Conservation (phyloP, 2,888 invertebrate species). For the Vandiemenella viatica region DNA sequence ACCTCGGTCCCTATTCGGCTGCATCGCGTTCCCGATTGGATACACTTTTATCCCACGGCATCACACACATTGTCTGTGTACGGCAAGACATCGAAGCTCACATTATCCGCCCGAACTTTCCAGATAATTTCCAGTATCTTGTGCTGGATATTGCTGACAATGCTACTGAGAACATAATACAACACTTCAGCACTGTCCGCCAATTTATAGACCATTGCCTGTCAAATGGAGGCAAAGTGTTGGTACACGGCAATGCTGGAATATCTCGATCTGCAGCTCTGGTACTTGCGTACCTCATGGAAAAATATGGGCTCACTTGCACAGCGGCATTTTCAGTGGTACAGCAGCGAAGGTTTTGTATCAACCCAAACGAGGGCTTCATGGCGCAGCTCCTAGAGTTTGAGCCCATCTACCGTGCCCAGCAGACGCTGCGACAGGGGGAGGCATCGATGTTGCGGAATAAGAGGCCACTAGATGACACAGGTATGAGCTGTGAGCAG, state of each 20-base stretch:
- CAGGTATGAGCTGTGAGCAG: no score
- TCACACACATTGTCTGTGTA: constrained; percentile 53
- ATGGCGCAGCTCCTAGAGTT: constrained; percentile 47
- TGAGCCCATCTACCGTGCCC: constrained; percentile 49
- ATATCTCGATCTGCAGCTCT: constrained; percentile 52
- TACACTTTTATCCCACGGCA: constrained; percentile 35
- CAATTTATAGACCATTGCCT: constrained; percentile 45
- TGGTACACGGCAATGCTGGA: constrained; percentile 58
- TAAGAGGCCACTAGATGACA: constrained; percentile 31
- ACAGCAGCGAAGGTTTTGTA: constrained; percentile 45
- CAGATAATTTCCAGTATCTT: constrained; percentile 40
- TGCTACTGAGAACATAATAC: constrained; percentile 48
- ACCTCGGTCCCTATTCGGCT: constrained; percentile 46
- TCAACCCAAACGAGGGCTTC: constrained; percentile 52
- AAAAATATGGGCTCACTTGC: constrained; percentile 39
- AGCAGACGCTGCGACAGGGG: constrained; percentile 30
- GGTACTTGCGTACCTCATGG: constrained; percentile 52
- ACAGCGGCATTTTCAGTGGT: constrained; percentile 42
- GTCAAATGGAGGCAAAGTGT: constrained; percentile 38
- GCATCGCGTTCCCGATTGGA: constrained; percentile 40
- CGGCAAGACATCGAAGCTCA: constrained; percentile 44
- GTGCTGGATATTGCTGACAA: constrained; percentile 44
- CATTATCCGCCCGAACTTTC: constrained; percentile 46
- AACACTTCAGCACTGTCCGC: constrained; percentile 42
- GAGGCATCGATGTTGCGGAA: constrained; percentile 24